Percentiles rank a stretch among this genome's conserved stretches.
phyloP scores from a whole-genome alignment of 1,140 invertebrate genomes.

The Himalopsyche phryganea region DNA sequence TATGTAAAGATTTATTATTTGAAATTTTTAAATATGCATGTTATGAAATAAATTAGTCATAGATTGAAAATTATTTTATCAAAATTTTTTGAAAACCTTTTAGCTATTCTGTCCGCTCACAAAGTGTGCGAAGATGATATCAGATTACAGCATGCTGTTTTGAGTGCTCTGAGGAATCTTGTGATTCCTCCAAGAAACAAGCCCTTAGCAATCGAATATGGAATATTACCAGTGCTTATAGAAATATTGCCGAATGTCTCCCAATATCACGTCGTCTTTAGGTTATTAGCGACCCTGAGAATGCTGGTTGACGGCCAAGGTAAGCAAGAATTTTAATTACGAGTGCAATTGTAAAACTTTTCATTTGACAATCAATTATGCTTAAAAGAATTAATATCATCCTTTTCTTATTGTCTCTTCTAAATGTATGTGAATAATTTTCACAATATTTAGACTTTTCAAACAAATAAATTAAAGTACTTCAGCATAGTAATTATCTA shows the following conservation, averaged over 20 bases:
- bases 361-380: too few species aligned
- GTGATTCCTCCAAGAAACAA: constrained; percentile 80
- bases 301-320: constrained; percentile 82
- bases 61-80: too few species aligned
- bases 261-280: constrained; percentile 81
- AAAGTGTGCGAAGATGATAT: constrained; percentile 54
- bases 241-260: constrained; percentile 68
- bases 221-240: constrained; percentile 57
- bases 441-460: too few species aligned
- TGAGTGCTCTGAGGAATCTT: constrained; percentile 79
- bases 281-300: constrained; percentile 77
- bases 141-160: constrained; percentile 75
- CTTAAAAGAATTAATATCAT: too few species aligned
- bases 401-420: too few species aligned
- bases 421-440: too few species aligned
- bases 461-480: too few species aligned
- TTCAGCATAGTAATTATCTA: too few species aligned
- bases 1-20: too few species aligned
- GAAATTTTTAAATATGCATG: too few species aligned
- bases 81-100: background rate
- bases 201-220: constrained; percentile 64
- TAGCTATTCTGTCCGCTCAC: constrained; percentile 25
- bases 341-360: too few species aligned
- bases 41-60: too few species aligned
- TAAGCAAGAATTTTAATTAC: constrained; percentile 38